Evolutionary conservation across 2,888 invertebrate species (phyloP), one percentile per base, ranked within the genome.

Genomic region (Ecdyonurus torrentis): DNA sequence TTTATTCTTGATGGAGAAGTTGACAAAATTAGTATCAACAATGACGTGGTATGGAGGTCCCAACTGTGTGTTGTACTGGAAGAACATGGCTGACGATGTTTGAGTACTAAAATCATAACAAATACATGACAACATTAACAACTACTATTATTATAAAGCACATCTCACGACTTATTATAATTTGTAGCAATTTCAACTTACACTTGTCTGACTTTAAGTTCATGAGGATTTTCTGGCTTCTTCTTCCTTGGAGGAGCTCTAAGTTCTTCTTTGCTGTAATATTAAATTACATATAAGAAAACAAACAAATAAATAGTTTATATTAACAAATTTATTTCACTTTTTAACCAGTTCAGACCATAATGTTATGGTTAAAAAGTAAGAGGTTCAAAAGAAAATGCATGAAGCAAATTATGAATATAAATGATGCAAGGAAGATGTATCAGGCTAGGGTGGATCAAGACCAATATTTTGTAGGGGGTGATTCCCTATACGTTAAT

Each of bases 21-120:
- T 99, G 7, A 99, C 87, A 72, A 99, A 99, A 77, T 99, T 99
- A 1, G 99, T 99, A 72, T 99, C 99, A 2, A 97, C 74, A 19
- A 99, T 78, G 53, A 99, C 85, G 72, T 97, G 98, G 73, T 95
- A 99, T 0, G 99, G 99, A 1, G 99, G 99, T 0, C 99, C 99
- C 19, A 99, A 78, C 73, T 98, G 97, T 0, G 91, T 96, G 74
- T 99, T 99, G 75, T 98, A 99, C 73, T 93, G 88, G 72, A 99
- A 97, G 76, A 97, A 99, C 68, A 99, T 76, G 0, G 98, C 98
- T 0, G 97, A 95, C 63, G 96, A 91, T 24, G 81, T 79, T 76
- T 92, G 90, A 7, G 92, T 87, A 15, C 78, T 79, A 63, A 50
- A 74, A 72, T 64, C 58, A 59, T 58, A 64, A 66, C 52, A 61